Conservation (phyloP, 2,113 vertebrate species). For the Sclerurus mexicanus region DNA sequence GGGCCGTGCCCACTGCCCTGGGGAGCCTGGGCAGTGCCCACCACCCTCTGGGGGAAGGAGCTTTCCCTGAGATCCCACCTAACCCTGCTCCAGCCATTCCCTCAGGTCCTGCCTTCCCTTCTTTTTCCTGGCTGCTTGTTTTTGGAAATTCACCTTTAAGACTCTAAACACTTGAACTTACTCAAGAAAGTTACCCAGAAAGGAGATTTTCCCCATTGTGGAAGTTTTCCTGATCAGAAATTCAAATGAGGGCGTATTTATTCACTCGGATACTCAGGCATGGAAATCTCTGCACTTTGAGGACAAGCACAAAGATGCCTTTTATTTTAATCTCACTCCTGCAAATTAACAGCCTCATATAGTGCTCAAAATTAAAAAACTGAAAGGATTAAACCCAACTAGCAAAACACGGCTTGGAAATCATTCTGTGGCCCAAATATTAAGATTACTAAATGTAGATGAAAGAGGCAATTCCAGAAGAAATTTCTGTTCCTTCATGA, state of each 20-base stretch:
- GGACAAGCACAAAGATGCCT: not conserved
- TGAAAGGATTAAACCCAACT: constrained; percentile 37
- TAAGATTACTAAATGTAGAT: constrained; percentile 39
- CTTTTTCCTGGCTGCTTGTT: not conserved
- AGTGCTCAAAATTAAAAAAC: constrained; percentile 1
- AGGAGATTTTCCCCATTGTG: not conserved
- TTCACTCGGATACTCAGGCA: not conserved
- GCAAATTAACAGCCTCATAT: constrained; percentile 2
- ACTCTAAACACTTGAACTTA: not conserved
- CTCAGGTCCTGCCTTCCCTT: not conserved
- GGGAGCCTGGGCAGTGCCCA: not conserved
- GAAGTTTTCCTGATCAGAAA: not conserved
- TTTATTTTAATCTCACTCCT: constrained; percentile 19
- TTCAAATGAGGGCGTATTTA: not conserved
- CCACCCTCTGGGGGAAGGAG: not conserved
- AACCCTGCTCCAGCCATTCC: not conserved
- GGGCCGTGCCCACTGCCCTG: not conserved
- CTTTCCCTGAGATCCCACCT: not conserved
- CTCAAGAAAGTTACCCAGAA: not conserved
- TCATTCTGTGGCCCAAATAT: constrained; percentile 20
- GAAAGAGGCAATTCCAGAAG: constrained; percentile 49
- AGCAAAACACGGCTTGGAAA: constrained; percentile 20
- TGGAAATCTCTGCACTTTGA: constrained; percentile 5
- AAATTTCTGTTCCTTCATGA: constrained; percentile 13
- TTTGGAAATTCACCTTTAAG: not conserved